Evolutionary conservation across 1,140 invertebrate genomes (phyloP).

Genomic region (Ceratosolen fusciceps): DNA sequence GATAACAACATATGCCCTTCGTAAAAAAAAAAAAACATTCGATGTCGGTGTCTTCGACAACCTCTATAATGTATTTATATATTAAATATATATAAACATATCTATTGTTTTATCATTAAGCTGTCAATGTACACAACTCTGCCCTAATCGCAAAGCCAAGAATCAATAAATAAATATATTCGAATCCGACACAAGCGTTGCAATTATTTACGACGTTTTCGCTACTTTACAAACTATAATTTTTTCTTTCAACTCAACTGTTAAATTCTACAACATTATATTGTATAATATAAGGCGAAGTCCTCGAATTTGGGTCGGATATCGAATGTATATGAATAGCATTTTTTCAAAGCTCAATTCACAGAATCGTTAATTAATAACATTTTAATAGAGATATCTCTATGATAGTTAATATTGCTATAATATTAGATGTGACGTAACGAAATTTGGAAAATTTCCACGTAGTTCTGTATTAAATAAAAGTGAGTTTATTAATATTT

Average conservation of each 20-base stretch:
- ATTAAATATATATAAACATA: slow-evolving; percentile 43
- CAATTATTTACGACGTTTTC: slow-evolving; percentile 5
- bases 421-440: slow-evolving; percentile 7
- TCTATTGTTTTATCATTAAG: slow-evolving; percentile 28
- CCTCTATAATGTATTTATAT: slow-evolving; percentile 21
- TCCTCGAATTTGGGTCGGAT: slow-evolving; percentile 20
- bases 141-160: slow-evolving; percentile 47
- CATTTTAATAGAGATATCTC: slow-evolving; percentile 9
- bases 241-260: background rate
- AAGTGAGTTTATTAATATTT: slow-evolving; percentile 15
- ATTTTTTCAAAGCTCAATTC: slow-evolving; percentile 14
- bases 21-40: slow-evolving; percentile 16
- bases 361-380: slow-evolving; percentile 22
- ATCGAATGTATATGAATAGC: slow-evolving; percentile 8
- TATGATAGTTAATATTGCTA: slow-evolving; percentile 7
- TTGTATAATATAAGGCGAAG: slow-evolving; percentile 5
- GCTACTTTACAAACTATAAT: slow-evolving; percentile 15
- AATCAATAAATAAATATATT: slow-evolving; percentile 46
- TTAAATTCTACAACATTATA: slow-evolving; percentile 18
- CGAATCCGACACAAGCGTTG: slow-evolving; percentile 21
- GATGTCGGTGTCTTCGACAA: slow-evolving; percentile 13
- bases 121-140: slow-evolving; percentile 45
- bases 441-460: background rate
- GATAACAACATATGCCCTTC: slow-evolving; percentile 2
- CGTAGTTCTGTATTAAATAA: background rate